Conservation (phyloP, 2,888 invertebrate genomes). For the Leptura quadrifasciata region DNA sequence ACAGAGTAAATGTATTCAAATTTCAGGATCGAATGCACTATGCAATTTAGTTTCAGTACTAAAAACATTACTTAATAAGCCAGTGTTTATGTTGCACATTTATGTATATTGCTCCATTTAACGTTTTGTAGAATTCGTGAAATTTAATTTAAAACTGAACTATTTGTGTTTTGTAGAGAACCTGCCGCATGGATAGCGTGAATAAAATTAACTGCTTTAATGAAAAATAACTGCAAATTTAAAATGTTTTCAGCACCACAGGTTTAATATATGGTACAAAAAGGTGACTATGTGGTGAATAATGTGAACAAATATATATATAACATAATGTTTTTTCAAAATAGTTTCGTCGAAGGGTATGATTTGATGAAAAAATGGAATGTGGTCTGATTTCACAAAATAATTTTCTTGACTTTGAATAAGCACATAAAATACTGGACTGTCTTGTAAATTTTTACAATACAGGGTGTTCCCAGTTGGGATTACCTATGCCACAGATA, state of each 20-base stretch:
- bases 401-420: no score
- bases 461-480: no score
- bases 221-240: not conserved
- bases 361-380: no score
- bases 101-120: not conserved
- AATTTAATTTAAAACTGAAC: not conserved
- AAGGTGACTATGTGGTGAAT: no score
- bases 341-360: no score
- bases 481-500: no score
- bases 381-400: no score
- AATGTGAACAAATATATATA: no score
- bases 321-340: no score
- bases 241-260: not conserved
- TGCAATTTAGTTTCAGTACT: not conserved
- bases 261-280: not conserved
- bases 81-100: not conserved
- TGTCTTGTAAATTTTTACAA: no score
- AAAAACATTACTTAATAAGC: conserved; percentile 7
- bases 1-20: not conserved
- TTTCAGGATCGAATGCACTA: conserved; percentile 1
- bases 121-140: not conserved
- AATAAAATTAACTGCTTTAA: not conserved
- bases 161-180: not conserved
- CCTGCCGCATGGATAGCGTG: not conserved
- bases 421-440: no score